Evolutionary conservation across 2,113 vertebrate species (phyloP).

Genomic region (Sturnus vulgaris): DNA sequence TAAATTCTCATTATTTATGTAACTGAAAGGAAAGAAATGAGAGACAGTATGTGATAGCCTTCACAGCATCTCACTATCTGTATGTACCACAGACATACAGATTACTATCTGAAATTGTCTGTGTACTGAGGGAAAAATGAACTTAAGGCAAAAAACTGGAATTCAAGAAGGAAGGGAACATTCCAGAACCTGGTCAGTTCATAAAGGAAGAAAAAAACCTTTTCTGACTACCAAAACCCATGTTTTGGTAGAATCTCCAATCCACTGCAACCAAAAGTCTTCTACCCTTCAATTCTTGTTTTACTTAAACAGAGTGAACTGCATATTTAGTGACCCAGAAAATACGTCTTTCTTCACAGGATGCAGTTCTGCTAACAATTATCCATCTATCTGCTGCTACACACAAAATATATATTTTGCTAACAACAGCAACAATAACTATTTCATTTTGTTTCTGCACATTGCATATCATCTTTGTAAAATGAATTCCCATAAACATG

Average conservation of each 20-base stretch:
- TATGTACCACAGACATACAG: not conserved
- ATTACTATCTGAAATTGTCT: not conserved
- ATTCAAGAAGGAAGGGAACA: not conserved
- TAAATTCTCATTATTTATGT: not conserved
- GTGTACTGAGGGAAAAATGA: not conserved
- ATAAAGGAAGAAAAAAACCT: not conserved
- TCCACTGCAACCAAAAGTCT: not conserved
- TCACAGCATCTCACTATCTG: not conserved
- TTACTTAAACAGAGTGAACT: not conserved
- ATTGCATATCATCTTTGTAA: conserved; percentile 25
- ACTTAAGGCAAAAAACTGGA: not conserved
- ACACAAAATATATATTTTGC: not conserved
- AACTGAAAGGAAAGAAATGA: not conserved
- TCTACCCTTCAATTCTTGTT: not conserved
- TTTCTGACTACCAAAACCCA: not conserved
- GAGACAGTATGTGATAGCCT: not conserved
- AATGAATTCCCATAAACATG: conserved; percentile 52
- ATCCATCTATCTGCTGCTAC: not conserved
- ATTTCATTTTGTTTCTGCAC: conserved; percentile 57
- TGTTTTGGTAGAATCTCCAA: not conserved
- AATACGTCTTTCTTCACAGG: conserved; percentile 4
- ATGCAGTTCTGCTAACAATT: not conserved
- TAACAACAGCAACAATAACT: conserved; percentile 33
- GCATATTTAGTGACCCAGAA: conserved; percentile 21
- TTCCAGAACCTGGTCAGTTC: not conserved